phyloP scores from a whole-genome alignment of 2,888 invertebrate genomes.

The Mayetiola destructor region DNA sequence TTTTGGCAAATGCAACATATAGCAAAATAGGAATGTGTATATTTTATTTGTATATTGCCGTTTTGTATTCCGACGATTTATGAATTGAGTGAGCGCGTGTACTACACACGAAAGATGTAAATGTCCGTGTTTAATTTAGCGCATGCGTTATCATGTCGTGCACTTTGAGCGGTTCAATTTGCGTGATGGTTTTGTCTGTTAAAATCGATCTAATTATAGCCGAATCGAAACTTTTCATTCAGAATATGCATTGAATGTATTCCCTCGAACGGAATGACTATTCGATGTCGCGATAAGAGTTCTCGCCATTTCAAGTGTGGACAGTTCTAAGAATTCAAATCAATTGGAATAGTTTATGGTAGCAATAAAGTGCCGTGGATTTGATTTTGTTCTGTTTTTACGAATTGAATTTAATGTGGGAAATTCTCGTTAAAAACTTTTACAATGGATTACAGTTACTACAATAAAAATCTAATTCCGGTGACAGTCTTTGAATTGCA shows the following conservation, averaged over 20 bases:
- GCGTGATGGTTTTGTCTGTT: background rate
- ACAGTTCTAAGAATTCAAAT: background rate
- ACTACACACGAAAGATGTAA: background rate
- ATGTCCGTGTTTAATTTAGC: background rate
- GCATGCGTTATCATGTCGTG: constrained; percentile 1
- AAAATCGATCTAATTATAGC: background rate
- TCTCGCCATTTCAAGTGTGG: background rate
- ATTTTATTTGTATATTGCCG: too few relatives aligned
- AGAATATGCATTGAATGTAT: too few relatives aligned
- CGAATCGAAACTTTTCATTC: background rate
- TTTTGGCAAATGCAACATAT: background rate
- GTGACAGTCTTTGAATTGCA: constrained; percentile 32
- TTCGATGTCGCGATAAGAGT: background rate
- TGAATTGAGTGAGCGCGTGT: background rate
- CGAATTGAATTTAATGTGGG: too few relatives aligned
- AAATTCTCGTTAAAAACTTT: too few relatives aligned
- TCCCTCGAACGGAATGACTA: too few relatives aligned
- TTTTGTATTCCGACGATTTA: background rate
- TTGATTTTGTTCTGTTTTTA: too few relatives aligned
- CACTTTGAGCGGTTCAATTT: background rate
- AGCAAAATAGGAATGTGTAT: too few relatives aligned
- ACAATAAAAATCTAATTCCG: constrained; percentile 25
- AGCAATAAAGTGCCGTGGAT: background rate
- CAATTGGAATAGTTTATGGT: background rate
- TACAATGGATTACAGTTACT: background rate